Evolutionary conservation across 53 echinoderm and acorn worm genomes (phyloP), one percentile per base, ranked within the genome.

Genomic region (Patiria pectinifera): DNA sequence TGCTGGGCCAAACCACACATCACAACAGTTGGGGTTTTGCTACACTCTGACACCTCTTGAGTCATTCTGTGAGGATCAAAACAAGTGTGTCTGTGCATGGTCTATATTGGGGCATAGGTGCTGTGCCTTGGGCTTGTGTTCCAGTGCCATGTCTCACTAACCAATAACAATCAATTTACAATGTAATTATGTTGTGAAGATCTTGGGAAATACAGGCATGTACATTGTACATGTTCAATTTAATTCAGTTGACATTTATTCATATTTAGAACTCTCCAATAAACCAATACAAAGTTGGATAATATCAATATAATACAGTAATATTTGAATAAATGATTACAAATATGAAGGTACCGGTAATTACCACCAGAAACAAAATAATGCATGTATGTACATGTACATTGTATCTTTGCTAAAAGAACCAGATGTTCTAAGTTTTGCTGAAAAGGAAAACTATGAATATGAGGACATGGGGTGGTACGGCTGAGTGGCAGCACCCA

Each of bases 221-320:
- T 24, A 45, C 26, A 35, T 77, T 82, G 82, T 82, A 82, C 82
- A 82, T 82, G 82, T 82, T 35, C 35, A 35, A 35, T 35, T 35
- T 1, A 35, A 35, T 35, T 35, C 35, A 35, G 35, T 35, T 35
- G 35, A 35, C 35, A 35, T 35, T 35, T 35, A 35, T 35, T 35
- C 35, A 35, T 35, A 35, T 35, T 35, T 35, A 35, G 35, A 35
- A 35, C 35, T 35, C 35, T 35, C 35, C 35, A 35, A 35, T 35
- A 35, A 35, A 35, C 35, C 35, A 35, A 35, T 35, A 35, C 35
- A 35, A 35, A 35, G 35, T 35, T 35, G 0, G 35, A 35, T 35
- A 35, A 35, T 35, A 35, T 35, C 35, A 35, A 35, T 35, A 35
- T 35, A 35, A 35, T 35, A 35, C 35, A 35, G 35, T 35, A 35